Base-by-base conservation (phyloP, 2,888 invertebrate genomes). In the Timema cristinae region DNA sequence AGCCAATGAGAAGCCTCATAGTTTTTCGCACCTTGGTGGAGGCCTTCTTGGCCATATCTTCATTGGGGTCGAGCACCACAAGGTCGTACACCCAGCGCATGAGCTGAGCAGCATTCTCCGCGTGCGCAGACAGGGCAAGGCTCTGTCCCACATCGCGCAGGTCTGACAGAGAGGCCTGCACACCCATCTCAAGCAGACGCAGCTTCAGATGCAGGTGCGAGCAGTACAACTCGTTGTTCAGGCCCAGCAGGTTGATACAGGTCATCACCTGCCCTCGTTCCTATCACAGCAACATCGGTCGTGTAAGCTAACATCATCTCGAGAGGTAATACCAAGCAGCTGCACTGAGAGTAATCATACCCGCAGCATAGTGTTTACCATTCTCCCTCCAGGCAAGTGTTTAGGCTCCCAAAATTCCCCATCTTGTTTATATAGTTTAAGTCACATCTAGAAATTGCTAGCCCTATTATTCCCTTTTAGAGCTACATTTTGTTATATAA, bases 221-320 rank as follows among this genome's bases (percentile, higher is more conserved):
- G 66, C 85, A 82, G 63, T 87, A 83, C 48, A 89, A 79, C 75
- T 85, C 84, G 78, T 88, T 86, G 75, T 85, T 86, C 68, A 87
- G 79, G 8, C 85, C 86, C 56, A 88, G 79, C 56, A 86, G 80
- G 80, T 87, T 87, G 50, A 89, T 84, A 77, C 87, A 87, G 9
- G 87, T 85, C 77, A 88, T 81, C 1, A 89, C 87, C 79, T 88
- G 86, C 9, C 87, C 87, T 54, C 88, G 82, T 77, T 86, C 86
- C 83, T 84, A 75, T 13, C 32, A 32, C 32, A 32, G 32, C 32
- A 32, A 32, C 32, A 32, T 2, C 32, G 4, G 32, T 32, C 32
- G 4, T 32, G 32, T 32, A 32, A 32, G 32, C 32, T 32, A 32
- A 32, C 32, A 32, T 32, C 32, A 32, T 32, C 32, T 32, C 32